phyloP scores from a whole-genome alignment of 1,140 invertebrate species.

The Papilio aristodemus region DNA sequence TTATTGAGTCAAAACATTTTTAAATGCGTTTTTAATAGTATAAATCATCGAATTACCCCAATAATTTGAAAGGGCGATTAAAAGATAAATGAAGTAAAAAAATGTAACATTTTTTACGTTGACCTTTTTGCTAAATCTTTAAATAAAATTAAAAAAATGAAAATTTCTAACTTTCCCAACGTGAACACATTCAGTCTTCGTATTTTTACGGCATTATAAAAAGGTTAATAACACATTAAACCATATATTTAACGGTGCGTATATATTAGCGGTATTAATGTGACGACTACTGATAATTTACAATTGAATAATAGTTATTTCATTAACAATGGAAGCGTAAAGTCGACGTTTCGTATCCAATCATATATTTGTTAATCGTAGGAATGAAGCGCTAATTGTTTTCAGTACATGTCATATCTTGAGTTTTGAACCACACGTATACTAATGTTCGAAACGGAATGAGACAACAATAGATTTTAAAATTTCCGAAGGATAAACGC shows the following conservation, averaged over 20 bases:
- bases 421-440: background rate
- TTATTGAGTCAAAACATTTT: too few species aligned
- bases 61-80: too few species aligned
- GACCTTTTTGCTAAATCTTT: background rate
- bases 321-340: background rate
- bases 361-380: background rate
- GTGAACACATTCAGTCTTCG: background rate
- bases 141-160: background rate
- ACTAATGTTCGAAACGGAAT: background rate
- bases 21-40: background rate
- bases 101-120: background rate
- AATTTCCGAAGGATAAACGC: background rate
- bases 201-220: background rate
- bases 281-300: background rate
- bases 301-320: background rate
- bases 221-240: background rate
- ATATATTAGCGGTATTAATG: too few species aligned
- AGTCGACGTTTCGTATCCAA: background rate
- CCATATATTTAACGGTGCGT: background rate
- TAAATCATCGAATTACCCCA: background rate
- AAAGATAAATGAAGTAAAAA: background rate
- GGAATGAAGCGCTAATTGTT: background rate
- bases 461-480: background rate
- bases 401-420: background rate
- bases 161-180: background rate